A percentile compares a stretch with the other conserved stretches of the same genome.
Conservation (phyloP, 2,888 invertebrate species). For the Lithosia quadra region DNA sequence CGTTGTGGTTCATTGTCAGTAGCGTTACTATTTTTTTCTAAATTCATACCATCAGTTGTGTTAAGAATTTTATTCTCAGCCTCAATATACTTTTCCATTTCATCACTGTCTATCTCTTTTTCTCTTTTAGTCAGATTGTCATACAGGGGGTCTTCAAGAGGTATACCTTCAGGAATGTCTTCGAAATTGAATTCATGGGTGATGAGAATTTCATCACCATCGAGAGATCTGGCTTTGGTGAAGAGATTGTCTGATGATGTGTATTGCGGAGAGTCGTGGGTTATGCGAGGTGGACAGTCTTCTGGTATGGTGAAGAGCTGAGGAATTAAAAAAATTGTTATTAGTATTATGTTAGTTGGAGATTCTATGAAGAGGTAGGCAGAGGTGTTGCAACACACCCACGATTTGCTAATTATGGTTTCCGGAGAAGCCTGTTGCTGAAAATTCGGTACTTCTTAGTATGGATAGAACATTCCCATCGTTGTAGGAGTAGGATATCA, state of each 20-base stretch:
- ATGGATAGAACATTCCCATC: too few species aligned
- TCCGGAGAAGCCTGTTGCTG: too few species aligned
- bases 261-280: slow-evolving; percentile 65
- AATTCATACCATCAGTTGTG: not conserved
- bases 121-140: slow-evolving; percentile 66
- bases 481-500: too few species aligned
- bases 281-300: slow-evolving; percentile 73
- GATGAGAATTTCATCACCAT: slow-evolving; percentile 71
- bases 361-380: too few species aligned
- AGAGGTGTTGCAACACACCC: too few species aligned
- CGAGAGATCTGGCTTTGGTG: slow-evolving; percentile 69
- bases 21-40: not conserved
- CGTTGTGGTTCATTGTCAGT: not conserved
- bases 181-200: slow-evolving; percentile 74
- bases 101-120: slow-evolving; percentile 28
- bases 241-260: slow-evolving; percentile 71
- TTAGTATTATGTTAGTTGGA: too few species aligned
- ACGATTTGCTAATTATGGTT: too few species aligned
- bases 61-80: slow-evolving; percentile 5
- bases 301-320: slow-evolving; percentile 82
- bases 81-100: slow-evolving; percentile 19
- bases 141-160: slow-evolving; percentile 76
- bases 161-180: slow-evolving; percentile 78
- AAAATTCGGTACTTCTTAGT: too few species aligned
- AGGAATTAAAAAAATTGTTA: slow-evolving; percentile 21